Evolutionary conservation across 1,140 invertebrate species (phyloP).

Genomic region (Protaetia brevitarsis): DNA sequence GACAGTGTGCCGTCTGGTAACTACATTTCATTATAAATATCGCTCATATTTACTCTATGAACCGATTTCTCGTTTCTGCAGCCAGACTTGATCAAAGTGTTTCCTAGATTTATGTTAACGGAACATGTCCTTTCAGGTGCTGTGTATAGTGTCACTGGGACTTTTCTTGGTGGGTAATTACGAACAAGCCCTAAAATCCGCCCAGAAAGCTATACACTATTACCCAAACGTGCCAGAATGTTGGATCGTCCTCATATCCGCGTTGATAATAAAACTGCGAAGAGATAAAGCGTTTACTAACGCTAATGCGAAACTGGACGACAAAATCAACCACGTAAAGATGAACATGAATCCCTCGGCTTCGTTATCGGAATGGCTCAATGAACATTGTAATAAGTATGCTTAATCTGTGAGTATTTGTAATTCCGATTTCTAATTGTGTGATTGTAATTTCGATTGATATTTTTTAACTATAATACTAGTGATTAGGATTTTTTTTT

Average conservation of each 20-base stretch:
- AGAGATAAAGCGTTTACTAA: neutral
- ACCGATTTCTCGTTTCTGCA: neutral
- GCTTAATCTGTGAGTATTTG: neutral
- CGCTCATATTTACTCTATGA: neutral
- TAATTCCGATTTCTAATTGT: neutral
- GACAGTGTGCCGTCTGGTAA: no score
- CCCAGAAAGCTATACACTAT: slow-evolving; percentile 44
- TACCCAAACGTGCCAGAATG: slow-evolving; percentile 39
- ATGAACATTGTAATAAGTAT: neutral
- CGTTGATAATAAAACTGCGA: neutral
- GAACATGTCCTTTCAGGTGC: slow-evolving; percentile 32
- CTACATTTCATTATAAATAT: neutral
- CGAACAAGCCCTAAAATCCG: slow-evolving; percentile 36
- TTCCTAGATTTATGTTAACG: neutral
- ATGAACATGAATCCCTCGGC: neutral
- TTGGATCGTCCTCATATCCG: slow-evolving; percentile 34
- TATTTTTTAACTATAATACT: neutral
- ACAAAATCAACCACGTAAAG: neutral
- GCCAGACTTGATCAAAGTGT: no score
- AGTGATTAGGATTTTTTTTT: no score
- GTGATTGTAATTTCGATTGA: neutral
- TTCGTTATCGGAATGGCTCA: neutral
- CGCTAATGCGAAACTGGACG: neutral
- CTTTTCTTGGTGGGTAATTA: slow-evolving; percentile 34
- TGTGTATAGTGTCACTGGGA: slow-evolving; percentile 37